Evolutionary conservation across 2,888 invertebrate species (phyloP).

Genomic region (Entomobrya multifasciata): DNA sequence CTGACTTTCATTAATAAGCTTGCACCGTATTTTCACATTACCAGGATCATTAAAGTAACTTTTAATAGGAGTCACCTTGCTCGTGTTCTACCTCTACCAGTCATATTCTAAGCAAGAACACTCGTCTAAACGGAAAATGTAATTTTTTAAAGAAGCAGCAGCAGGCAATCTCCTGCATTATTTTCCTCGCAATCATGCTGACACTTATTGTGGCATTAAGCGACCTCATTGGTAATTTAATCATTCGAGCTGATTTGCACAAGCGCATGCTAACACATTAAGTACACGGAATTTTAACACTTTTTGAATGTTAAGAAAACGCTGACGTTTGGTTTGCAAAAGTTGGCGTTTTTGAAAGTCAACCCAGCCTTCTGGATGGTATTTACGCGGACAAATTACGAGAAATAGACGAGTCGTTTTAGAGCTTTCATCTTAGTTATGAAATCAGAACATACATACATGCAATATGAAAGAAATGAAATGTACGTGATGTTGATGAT

Average conservation of each 20-base stretch:
- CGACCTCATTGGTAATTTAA: constrained; percentile 42
- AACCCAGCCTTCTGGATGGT: not conserved
- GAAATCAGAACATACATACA: not conserved
- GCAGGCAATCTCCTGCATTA: not conserved
- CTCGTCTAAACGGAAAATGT: not conserved
- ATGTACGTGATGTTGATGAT: constrained; percentile 15
- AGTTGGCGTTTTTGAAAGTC: constrained; percentile 31
- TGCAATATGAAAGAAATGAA: not conserved
- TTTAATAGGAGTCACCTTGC: constrained; percentile 37
- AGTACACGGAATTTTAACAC: constrained; percentile 24
- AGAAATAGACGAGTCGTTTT: no score
- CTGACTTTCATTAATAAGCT: not conserved
- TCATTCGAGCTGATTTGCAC: constrained; percentile 33
- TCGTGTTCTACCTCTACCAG: not conserved
- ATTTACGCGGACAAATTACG: no score
- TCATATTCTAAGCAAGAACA: not conserved
- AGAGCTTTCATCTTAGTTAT: not conserved
- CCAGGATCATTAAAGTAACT: not conserved
- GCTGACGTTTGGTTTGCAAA: no score
- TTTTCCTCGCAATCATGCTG: not conserved
- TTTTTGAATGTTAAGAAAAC: no score
- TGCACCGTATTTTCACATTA: not conserved
- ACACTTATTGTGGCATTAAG: constrained; percentile 15
- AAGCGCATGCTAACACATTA: constrained; percentile 38
- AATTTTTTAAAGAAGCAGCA: constrained; percentile 21